Conservation (phyloP, 2,888 invertebrate genomes). For the Pteria penguin region DNA sequence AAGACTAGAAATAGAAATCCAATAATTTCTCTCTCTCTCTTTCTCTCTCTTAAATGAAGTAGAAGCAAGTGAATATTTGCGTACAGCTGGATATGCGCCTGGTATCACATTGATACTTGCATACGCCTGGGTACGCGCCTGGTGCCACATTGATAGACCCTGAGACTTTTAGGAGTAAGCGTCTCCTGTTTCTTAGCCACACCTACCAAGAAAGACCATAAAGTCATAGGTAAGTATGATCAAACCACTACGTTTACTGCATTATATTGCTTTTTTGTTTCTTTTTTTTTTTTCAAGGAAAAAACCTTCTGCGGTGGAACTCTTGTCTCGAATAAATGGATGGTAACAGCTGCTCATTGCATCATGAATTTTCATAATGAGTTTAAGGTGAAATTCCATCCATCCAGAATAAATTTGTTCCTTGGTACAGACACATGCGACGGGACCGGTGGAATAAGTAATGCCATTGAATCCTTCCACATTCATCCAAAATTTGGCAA, state of each 20-base stretch:
- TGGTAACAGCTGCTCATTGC: constrained; percentile 48
- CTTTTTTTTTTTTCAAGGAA: constrained; percentile 28
- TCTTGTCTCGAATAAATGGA: constrained; percentile 33
- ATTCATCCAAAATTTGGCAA: constrained; percentile 34
- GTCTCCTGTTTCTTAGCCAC: too few relatives aligned
- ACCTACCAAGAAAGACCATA: too few relatives aligned
- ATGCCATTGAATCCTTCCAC: constrained; percentile 22
- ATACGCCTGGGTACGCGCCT: too few relatives aligned
- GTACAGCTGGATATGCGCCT: too few relatives aligned
- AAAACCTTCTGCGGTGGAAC: constrained; percentile 47
- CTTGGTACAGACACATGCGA: constrained; percentile 43
- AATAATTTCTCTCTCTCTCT: too few relatives aligned
- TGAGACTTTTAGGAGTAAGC: too few relatives aligned
- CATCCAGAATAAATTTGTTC: constrained; percentile 24
- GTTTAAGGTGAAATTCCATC: constrained; percentile 28
- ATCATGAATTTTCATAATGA: constrained; percentile 22
- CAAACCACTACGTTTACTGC: neutral
- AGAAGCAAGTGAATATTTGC: too few relatives aligned
- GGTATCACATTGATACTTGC: too few relatives aligned
- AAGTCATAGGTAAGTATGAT: neutral
- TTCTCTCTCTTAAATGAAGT: too few relatives aligned
- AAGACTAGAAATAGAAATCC: too few relatives aligned
- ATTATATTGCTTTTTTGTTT: neutral
- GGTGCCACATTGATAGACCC: too few relatives aligned
- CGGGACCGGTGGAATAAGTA: constrained; percentile 28